phyloP scores from a whole-genome alignment of 2,113 vertebrate species.

The Paraplagusia blochii region DNA sequence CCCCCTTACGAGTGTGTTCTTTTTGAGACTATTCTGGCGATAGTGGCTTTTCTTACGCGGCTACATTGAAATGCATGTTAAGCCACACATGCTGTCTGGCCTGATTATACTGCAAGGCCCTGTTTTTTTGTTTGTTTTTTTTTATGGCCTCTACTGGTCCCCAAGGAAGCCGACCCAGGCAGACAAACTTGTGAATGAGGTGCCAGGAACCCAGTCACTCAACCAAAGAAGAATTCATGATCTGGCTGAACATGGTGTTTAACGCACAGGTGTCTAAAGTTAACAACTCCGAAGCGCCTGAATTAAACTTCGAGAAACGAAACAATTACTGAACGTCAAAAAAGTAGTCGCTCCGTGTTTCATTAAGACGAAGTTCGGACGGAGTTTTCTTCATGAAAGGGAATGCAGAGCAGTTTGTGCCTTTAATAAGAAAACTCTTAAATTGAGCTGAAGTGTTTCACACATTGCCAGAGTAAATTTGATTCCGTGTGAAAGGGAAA shows the following conservation, averaged over 20 bases:
- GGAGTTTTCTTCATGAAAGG: not conserved
- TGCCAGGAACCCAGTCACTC: slow-evolving; percentile 44
- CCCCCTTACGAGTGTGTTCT: too few relatives aligned
- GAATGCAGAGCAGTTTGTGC: not conserved
- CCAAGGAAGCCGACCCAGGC: slow-evolving; percentile 53
- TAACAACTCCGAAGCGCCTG: slow-evolving; percentile 16
- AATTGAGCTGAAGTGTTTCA: not conserved
- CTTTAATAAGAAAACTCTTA: not conserved
- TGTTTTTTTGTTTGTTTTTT: slow-evolving; percentile 70
- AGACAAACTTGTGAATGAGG: slow-evolving; percentile 52
- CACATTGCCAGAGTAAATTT: not conserved
- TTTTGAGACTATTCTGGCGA: too few relatives aligned
- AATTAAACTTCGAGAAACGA: too few relatives aligned
- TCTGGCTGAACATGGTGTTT: slow-evolving; percentile 10
- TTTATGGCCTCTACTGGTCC: slow-evolving; percentile 65
- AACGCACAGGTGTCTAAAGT: slow-evolving; percentile 21
- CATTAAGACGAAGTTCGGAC: not conserved
- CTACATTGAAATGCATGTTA: slow-evolving; percentile 70
- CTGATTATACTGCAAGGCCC: slow-evolving; percentile 59
- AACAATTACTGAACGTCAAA: too few relatives aligned
- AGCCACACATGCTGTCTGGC: slow-evolving; percentile 48
- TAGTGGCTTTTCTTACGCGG: slow-evolving; percentile 66
- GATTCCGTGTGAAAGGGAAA: not conserved
- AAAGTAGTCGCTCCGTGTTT: not conserved
- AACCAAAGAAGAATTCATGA: slow-evolving; percentile 7